Conservation (phyloP, 2,888 invertebrate genomes). For the Xylota segnis region DNA sequence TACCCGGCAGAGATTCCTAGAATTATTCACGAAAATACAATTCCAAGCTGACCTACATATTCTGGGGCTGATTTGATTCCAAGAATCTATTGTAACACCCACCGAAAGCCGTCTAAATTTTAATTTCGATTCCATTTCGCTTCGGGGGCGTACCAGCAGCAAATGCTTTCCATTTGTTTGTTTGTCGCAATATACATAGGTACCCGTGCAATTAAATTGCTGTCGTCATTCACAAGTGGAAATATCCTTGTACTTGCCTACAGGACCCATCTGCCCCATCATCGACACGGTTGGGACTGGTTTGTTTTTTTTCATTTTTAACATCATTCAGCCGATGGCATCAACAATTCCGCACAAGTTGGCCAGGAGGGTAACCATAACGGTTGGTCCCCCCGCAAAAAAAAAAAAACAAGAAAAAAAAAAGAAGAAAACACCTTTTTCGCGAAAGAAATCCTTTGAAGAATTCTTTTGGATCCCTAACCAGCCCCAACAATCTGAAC, state of each 20-base stretch:
- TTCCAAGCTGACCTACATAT: not conserved
- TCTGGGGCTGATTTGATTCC: not conserved
- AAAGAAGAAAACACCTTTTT: not conserved
- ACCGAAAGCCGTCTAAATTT: not conserved
- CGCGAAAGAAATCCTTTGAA: not conserved
- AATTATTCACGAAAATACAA: not conserved
- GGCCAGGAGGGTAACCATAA: constrained; percentile 26
- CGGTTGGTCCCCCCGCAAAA: not conserved
- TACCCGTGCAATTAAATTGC: constrained; percentile 10
- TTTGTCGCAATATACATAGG: not conserved
- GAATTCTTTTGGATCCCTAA: constrained; percentile 37
- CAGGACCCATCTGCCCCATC: not conserved
- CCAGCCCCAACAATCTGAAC: constrained; percentile 57
- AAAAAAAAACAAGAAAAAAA: not conserved
- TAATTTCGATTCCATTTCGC: not conserved
- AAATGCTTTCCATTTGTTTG: not conserved
- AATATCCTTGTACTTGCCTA: not conserved
- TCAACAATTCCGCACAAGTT: constrained; percentile 15
- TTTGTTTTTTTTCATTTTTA: constrained; percentile 27
- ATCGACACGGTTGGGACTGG: not conserved
- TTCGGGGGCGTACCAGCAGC: not conserved
- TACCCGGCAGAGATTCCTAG: too few relatives aligned
- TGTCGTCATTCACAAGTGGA: not conserved
- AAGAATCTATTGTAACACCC: not conserved
- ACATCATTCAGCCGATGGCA: constrained; percentile 14